phyloP scores from a whole-genome alignment of 2,888 invertebrate genomes.

The Cinara cedri region DNA sequence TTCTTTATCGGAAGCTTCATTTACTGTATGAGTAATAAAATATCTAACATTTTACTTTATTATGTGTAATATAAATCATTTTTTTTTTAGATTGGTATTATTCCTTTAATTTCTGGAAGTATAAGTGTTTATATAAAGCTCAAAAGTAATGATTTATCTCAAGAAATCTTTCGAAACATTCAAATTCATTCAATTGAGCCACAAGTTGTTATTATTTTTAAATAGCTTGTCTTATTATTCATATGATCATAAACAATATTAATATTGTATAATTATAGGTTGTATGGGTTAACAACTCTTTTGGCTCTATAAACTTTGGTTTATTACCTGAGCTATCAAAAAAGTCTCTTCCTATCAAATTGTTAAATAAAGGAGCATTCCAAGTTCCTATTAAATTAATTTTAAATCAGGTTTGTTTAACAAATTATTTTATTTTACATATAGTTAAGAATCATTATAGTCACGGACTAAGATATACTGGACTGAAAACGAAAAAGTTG shows the following conservation, averaged over 20 bases:
- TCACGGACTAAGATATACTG: too few relatives aligned
- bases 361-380: constrained; percentile 48
- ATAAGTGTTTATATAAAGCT: constrained; percentile 44
- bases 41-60: background rate
- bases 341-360: constrained; percentile 50
- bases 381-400: constrained; percentile 57
- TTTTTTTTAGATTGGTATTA: constrained; percentile 48
- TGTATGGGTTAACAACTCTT: constrained; percentile 42
- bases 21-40: constrained; percentile 25
- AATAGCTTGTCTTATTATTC: background rate
- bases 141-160: constrained; percentile 37
- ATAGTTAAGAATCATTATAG: too few relatives aligned
- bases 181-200: constrained; percentile 33
- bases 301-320: constrained; percentile 53
- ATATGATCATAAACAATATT: background rate
- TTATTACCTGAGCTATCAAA: constrained; percentile 39
- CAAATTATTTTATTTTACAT: background rate
- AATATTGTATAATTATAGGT: constrained; percentile 30
- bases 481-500: too few relatives aligned
- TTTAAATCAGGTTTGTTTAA: constrained; percentile 55
- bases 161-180: constrained; percentile 47
- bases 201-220: constrained; percentile 4
- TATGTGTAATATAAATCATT: background rate
- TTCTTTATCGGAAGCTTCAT: constrained; percentile 34
- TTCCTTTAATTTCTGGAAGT: constrained; percentile 37